Evolutionary conservation across 2,113 vertebrate species (phyloP).

Genomic region (Pteronura brasiliensis): DNA sequence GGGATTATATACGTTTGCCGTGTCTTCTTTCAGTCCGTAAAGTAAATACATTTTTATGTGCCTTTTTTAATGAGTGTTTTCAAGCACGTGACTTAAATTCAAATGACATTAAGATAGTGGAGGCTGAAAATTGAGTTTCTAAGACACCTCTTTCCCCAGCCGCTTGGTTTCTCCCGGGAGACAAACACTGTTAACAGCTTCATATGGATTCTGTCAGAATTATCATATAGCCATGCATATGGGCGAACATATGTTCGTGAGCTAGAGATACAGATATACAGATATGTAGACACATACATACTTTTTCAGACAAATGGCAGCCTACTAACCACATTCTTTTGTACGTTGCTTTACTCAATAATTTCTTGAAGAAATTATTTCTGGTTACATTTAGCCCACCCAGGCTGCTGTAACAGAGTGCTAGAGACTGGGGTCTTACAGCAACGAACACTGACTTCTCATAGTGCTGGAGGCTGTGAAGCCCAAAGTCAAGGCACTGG

Average conservation of each 20-base stretch:
- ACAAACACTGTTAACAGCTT: neutral
- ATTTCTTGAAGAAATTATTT: neutral
- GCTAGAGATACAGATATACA: neutral
- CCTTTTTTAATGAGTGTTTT: neutral
- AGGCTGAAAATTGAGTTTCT: neutral
- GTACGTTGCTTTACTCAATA: neutral
- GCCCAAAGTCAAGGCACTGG: neutral
- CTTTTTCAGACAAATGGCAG: neutral
- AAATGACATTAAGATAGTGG: neutral
- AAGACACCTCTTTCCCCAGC: neutral
- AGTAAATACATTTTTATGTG: neutral
- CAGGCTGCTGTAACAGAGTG: neutral
- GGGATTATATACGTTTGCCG: neutral
- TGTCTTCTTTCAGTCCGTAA: neutral
- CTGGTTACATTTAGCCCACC: neutral
- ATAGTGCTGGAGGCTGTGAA: neutral
- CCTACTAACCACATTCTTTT: neutral
- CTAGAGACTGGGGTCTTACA: neutral
- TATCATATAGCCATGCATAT: neutral
- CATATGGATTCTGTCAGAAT: neutral
- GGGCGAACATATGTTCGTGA: too few relatives aligned
- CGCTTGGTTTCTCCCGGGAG: neutral
- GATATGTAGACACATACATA: neutral
- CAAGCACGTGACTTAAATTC: neutral
- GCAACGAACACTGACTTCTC: neutral